Percentiles rank a stretch among this genome's conserved stretches.
These are phyloP conservation scores for Zaprionus vittiger DNA, from an alignment of 1,140 invertebrate species.

Conservation along the genomic window DNA sequence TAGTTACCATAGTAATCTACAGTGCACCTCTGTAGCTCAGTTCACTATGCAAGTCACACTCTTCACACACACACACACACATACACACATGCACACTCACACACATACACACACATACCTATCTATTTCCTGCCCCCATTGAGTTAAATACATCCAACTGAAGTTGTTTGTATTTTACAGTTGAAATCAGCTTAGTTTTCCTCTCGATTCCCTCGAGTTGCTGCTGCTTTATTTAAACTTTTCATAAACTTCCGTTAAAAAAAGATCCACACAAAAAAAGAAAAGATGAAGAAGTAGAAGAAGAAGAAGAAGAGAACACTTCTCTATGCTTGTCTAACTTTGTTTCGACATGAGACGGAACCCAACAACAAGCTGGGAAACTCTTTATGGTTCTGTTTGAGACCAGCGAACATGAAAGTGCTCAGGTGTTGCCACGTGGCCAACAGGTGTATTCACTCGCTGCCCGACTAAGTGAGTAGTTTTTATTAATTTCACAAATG, in stretches of 20 bases:
- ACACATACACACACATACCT: not conserved
- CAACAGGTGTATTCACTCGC: not conserved
- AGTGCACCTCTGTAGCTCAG: too few relatives aligned
- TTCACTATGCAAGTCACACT: too few relatives aligned
- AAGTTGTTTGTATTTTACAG: slow-evolving; percentile 2
- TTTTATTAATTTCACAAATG: slow-evolving; percentile 70
- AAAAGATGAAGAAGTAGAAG: not conserved
- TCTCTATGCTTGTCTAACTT: not conserved
- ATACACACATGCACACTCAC: too few relatives aligned
- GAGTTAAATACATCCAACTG: not conserved
- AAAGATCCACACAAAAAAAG: not conserved
- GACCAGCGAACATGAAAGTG: not conserved
- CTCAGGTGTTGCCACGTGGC: not conserved
- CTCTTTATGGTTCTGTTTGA: not conserved
- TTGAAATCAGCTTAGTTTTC: not conserved
- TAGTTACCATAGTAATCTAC: too few relatives aligned
- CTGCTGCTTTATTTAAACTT: slow-evolving; percentile 4
- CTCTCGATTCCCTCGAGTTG: not conserved
- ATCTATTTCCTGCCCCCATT: not conserved
- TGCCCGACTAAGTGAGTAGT: slow-evolving; percentile 14
- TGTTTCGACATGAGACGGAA: not conserved
- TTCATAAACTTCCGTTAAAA: slow-evolving; percentile 1
- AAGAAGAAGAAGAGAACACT: not conserved
- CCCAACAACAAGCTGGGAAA: not conserved
- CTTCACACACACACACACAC: too few relatives aligned